A percentile compares a stretch with the other conserved stretches of the same genome.
These are phyloP conservation scores for Euspilapteryx auroguttella DNA, from an alignment of 2,888 invertebrate species.

Conservation along the genomic window DNA sequence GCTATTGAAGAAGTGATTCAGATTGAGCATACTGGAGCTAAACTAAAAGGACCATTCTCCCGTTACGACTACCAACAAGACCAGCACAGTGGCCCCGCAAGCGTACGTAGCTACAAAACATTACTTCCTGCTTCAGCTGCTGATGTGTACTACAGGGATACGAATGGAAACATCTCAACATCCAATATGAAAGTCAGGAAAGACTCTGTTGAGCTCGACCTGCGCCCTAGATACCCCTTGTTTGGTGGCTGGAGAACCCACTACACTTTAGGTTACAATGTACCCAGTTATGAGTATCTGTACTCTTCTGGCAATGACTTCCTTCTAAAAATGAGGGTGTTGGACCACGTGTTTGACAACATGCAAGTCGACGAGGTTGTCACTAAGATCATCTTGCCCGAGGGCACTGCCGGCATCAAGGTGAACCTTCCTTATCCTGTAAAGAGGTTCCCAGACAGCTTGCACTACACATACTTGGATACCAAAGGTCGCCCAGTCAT, in stretches of 20 bases:
- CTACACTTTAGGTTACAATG: conserved; percentile 95
- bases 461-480: conserved; percentile 94
- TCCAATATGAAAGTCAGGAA: conserved; percentile 86
- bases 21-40: conserved; percentile 89
- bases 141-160: conserved; percentile 95
- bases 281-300: conserved; percentile 95
- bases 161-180: conserved; percentile 98
- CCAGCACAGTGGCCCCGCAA: conserved; percentile 82
- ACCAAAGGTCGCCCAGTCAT: conserved; percentile 91
- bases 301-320: conserved; percentile 80
- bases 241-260: conserved; percentile 99
- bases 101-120: conserved; percentile 90
- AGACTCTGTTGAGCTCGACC: conserved; percentile 92
- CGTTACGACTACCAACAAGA: conserved; percentile 97
- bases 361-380: conserved; percentile 90
- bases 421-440: conserved; percentile 82
- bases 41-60: conserved; percentile 92
- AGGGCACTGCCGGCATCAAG: conserved; percentile 83
- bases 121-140: conserved; percentile 84
- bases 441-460: conserved; percentile 69
- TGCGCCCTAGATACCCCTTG: conserved; percentile 95
- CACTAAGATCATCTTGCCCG: conserved; percentile 91
- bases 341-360: conserved; percentile 97
- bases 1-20: conserved; percentile 95
- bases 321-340: conserved; percentile 87